Percentiles rank a stretch among this genome's conserved stretches.
phyloP scores from a whole-genome alignment of 1,140 invertebrate species.

The Rhagoletis zephyria region DNA sequence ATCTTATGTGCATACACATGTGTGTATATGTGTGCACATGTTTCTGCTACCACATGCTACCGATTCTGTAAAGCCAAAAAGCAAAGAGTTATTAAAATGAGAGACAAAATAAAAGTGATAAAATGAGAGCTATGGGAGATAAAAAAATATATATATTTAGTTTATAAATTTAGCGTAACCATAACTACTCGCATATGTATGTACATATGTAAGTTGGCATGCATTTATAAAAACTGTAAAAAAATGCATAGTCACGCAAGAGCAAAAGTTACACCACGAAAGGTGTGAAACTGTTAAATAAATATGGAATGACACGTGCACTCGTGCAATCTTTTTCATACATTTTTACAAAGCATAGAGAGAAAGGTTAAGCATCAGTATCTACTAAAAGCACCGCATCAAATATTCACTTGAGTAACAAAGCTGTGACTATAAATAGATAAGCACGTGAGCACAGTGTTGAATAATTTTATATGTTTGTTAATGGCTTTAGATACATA shows the following conservation, averaged over 20 bases:
- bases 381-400: too few species aligned
- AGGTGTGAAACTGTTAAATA: not conserved
- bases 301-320: slow-evolving; percentile 6
- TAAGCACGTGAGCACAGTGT: too few species aligned
- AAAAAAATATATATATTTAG: too few species aligned
- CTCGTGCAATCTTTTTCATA: not conserved
- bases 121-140: not conserved
- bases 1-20: not conserved
- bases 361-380: too few species aligned
- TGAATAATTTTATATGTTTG: too few species aligned
- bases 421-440: too few species aligned
- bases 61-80: not conserved
- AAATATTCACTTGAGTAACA: too few species aligned
- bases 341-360: not conserved
- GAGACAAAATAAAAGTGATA: not conserved
- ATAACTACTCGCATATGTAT: not conserved
- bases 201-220: not conserved
- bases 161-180: too few species aligned
- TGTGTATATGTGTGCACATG: too few species aligned
- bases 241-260: too few species aligned
- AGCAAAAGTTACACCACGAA: not conserved
- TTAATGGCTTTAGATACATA: too few species aligned
- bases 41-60: not conserved
- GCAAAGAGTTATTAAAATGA: slow-evolving; percentile 11
- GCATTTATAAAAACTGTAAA: not conserved